Base-by-base conservation (phyloP, 2,797 vertebrate species). In the Fistularia tabacaria region DNA sequence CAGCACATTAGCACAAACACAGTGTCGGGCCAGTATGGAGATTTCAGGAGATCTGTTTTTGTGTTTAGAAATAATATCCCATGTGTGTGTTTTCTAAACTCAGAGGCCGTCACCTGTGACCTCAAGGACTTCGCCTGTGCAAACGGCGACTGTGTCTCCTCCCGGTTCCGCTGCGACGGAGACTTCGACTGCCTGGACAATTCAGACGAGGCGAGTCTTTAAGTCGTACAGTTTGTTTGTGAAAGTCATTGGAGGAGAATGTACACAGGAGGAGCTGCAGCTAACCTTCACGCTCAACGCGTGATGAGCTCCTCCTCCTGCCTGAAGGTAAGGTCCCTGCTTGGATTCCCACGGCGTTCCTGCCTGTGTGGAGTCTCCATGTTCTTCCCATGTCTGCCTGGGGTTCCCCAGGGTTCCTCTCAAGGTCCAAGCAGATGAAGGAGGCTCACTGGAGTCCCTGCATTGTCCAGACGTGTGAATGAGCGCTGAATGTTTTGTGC, bases 181-280 rank as follows among this genome's bases (percentile, higher is more conserved):
- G 97, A 99, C 84, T 96, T 95, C 46, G 97, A 99, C 88, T 99
- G 97, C 77, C 84, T 92, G 61, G 97, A 98, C 69, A 96, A 96
- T 61, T 97, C 96, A 40, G 97, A 99, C 66, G 97, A 99, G 95
- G 96, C 94, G 87, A 78, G 87, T 84, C 38, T 63, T 73, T 76
- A 68, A n/a, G 10, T 8, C 11, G 7, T 7, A 50, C 48, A 9
- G 7, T 9, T 1, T 13, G 7, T 14, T 9, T n/a, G 14, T 36
- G 9, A 7, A 14, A n/a, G 8, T 10, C 49, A 14, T 10, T 10
- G 7, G 2, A 25, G 25, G 25, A 25, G 25, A 5, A 25, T 25
- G 25, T 2, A 25, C 5, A 5, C 2, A 25, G 25, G 25, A 25
- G 2, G 25, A 25, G 25, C n/a, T n/a, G n/a, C n/a, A n/a, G n/a